Conservation (phyloP, 1,140 invertebrate species). For the Bactericera cockerelli region DNA sequence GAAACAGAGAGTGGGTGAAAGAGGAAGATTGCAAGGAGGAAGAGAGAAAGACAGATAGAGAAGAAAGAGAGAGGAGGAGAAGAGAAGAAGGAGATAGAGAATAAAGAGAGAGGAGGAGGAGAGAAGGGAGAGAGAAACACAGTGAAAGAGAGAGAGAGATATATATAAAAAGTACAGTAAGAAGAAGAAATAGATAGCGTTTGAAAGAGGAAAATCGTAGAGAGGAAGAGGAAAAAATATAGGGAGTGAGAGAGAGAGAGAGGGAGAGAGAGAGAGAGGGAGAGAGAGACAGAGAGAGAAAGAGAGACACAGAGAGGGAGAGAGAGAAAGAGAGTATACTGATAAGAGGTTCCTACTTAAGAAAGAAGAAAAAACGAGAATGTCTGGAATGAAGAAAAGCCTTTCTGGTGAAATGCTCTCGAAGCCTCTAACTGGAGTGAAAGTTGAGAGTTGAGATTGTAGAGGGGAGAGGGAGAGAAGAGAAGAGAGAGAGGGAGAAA, state of each 20-base stretch:
- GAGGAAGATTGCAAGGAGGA: background rate
- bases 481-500: too few species aligned
- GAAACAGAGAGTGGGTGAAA: background rate
- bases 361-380: too few species aligned
- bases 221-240: slow-evolving; percentile 5
- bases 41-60: background rate
- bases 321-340: too few species aligned
- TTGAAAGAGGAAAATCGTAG: background rate
- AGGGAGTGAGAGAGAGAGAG: slow-evolving; percentile 2
- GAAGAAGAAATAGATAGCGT: background rate
- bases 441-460: too few species aligned
- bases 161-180: background rate
- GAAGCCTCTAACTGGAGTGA: too few species aligned
- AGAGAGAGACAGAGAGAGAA: too few species aligned
- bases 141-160: background rate
- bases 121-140: background rate
- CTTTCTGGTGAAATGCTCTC: too few species aligned
- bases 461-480: too few species aligned
- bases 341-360: too few species aligned
- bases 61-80: background rate
- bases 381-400: too few species aligned
- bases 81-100: too few species aligned
- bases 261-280: background rate
- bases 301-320: too few species aligned
- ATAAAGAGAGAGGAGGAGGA: background rate